Percentiles rank a stretch among this genome's conserved stretches.
These are phyloP conservation scores for Drosophila gaucha DNA, from an alignment of 2,888 invertebrate species.

Conservation along the genomic window DNA sequence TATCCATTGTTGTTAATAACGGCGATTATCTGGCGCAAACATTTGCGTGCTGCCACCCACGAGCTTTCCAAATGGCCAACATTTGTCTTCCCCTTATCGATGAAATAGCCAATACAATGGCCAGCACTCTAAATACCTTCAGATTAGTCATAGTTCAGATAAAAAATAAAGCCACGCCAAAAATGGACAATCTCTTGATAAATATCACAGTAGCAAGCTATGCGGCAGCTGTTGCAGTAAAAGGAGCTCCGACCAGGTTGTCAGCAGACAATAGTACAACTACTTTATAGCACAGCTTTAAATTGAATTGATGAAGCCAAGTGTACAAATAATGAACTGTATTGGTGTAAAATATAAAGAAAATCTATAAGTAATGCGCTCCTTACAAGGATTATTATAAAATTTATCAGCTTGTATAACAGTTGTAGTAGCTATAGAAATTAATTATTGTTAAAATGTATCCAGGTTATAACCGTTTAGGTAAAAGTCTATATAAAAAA, in stretches of 20 bases:
- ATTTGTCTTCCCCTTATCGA: constrained; percentile 58
- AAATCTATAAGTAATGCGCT: too few relatives aligned
- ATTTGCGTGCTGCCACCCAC: constrained; percentile 60
- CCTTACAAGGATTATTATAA: too few relatives aligned
- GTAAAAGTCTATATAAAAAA: background rate
- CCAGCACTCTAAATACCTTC: constrained; percentile 73
- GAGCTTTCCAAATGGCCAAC: constrained; percentile 40
- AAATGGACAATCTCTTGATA: constrained; percentile 60
- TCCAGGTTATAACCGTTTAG: too few relatives aligned
- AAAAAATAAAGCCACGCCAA: constrained; percentile 39
- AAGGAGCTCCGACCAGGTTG: constrained; percentile 11
- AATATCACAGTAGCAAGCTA: constrained; percentile 50
- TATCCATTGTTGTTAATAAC: constrained; percentile 61
- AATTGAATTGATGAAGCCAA: background rate
- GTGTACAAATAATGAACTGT: too few relatives aligned
- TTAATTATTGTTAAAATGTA: background rate
- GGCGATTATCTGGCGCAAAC: constrained; percentile 41
- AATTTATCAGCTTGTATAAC: background rate
- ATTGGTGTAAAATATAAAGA: too few relatives aligned
- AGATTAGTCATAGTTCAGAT: constrained; percentile 71
- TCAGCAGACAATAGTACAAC: constrained; percentile 12
- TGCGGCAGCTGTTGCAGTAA: constrained; percentile 57
- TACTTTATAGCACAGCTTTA: background rate
- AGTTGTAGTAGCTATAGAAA: background rate
- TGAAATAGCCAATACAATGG: constrained; percentile 33